Evolutionary conservation across 2,797 vertebrate genomes (phyloP).

Genomic region (Sternarchorhynchus goeldii): DNA sequence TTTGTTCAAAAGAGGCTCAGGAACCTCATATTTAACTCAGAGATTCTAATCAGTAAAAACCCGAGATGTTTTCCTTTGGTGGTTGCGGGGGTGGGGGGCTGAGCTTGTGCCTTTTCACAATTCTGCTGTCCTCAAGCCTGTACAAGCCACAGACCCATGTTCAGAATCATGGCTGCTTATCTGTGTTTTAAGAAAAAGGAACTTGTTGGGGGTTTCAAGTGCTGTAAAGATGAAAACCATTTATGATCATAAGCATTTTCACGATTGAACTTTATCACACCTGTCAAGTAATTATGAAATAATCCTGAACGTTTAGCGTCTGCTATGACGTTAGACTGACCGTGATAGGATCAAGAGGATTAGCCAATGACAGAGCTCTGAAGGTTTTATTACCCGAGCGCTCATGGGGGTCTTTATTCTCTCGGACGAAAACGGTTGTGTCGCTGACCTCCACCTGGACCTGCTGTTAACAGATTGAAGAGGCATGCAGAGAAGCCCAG

Average conservation of each 20-base stretch:
- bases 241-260: slow-evolving; percentile 8
- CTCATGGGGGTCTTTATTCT: slow-evolving; percentile 24
- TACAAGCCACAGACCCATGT: not conserved
- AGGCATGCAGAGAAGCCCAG: slow-evolving; percentile 17
- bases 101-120: not conserved
- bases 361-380: slow-evolving; percentile 20
- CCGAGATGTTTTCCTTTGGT: not conserved
- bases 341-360: slow-evolving; percentile 48
- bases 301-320: slow-evolving; percentile 9
- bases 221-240: not conserved
- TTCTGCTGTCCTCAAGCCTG: not conserved
- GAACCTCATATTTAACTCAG: slow-evolving; percentile 25
- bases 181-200: not conserved
- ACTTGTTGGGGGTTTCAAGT: not conserved
- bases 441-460: slow-evolving; percentile 20
- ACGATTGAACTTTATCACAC: not conserved
- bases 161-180: not conserved
- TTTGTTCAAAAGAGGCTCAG: slow-evolving; percentile 5
- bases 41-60: not conserved
- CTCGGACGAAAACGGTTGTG: slow-evolving; percentile 1
- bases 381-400: slow-evolving; percentile 17
- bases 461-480: slow-evolving; percentile 1
- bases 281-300: slow-evolving; percentile 5
- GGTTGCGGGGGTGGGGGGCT: not conserved
- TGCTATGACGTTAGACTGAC: slow-evolving; percentile 26